Conservation (phyloP, 2,888 invertebrate species). For the Tetragonula carbonaria region DNA sequence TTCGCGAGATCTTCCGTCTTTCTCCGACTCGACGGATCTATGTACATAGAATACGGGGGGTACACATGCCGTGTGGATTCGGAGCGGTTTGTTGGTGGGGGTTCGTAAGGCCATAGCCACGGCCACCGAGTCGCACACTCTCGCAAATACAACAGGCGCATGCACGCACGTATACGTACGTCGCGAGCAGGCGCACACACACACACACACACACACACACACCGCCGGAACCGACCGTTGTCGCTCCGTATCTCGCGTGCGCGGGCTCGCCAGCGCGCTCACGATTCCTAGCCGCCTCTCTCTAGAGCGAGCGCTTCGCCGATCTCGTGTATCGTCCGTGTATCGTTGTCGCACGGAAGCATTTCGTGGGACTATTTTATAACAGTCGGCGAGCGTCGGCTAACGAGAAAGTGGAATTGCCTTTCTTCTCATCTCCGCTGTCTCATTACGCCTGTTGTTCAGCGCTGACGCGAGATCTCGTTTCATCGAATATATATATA, state of each 20-base stretch:
- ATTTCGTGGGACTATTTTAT: constrained; percentile 29
- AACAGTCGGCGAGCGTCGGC: not conserved
- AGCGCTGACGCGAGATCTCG: not conserved
- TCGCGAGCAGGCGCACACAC: not conserved
- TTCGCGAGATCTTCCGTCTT: constrained; percentile 26
- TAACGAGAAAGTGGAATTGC: constrained; percentile 33
- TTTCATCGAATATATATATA: not conserved
- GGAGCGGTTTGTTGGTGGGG: constrained; percentile 71
- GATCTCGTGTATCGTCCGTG: constrained; percentile 47
- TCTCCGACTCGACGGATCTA: constrained; percentile 51
- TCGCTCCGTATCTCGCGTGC: constrained; percentile 30
- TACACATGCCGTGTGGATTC: constrained; percentile 74
- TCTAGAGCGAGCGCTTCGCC: constrained; percentile 24
- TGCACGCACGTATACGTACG: constrained; percentile 11
- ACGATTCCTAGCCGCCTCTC: constrained; percentile 16
- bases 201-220: not conserved
- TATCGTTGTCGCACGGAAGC: constrained; percentile 45
- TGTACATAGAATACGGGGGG: constrained; percentile 56
- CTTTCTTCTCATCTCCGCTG: not conserved
- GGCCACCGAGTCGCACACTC: constrained; percentile 80
- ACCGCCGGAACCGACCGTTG: constrained; percentile 2
- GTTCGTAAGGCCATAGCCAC: constrained; percentile 83
- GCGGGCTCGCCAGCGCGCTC: constrained; percentile 25
- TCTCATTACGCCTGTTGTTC: not conserved
- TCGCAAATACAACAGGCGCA: constrained; percentile 16